phyloP scores from a whole-genome alignment of 64 coral and sea anemone species.

The Montipora efflorescens region DNA sequence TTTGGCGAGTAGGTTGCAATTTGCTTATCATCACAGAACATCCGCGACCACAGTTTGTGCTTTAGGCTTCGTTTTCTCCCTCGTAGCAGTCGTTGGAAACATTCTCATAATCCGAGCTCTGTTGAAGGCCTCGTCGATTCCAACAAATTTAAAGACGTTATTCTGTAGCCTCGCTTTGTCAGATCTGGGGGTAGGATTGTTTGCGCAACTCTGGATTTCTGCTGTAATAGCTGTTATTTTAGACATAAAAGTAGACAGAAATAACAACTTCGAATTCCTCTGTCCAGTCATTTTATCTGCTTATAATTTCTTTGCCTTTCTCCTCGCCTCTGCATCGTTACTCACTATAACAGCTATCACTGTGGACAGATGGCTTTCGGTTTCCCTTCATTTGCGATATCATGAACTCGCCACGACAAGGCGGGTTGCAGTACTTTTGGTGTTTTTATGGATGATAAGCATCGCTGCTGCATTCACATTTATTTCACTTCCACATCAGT shows the following conservation, averaged over 20 bases:
- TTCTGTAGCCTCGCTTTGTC: slow-evolving; percentile 25
- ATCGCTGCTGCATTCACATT: neutral
- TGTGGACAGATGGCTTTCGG: slow-evolving; percentile 25
- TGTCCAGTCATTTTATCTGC: neutral
- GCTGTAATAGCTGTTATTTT: neutral
- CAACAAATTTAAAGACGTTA: neutral
- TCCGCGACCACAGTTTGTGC: neutral
- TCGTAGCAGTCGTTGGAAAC: neutral
- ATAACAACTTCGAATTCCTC: neutral
- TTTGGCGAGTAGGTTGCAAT: no score
- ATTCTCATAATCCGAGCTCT: neutral
- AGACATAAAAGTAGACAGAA: neutral
- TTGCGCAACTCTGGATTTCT: neutral
- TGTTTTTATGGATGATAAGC: slow-evolving; percentile 3
- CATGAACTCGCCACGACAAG: neutral
- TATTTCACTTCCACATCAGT: neutral
- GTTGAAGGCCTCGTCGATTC: neutral
- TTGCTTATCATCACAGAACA: no score
- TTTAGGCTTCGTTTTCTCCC: neutral
- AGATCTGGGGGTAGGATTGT: slow-evolving; percentile 20
- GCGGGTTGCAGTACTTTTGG: neutral
- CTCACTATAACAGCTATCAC: slow-evolving; percentile 11
- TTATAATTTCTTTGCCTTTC: neutral
- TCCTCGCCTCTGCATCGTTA: slow-evolving; percentile 9
- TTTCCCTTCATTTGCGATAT: slow-evolving; percentile 42